These are phyloP conservation scores for Macroramphosus scolopax DNA, from an alignment of 2,797 vertebrate genomes.

Conservation along the genomic window DNA sequence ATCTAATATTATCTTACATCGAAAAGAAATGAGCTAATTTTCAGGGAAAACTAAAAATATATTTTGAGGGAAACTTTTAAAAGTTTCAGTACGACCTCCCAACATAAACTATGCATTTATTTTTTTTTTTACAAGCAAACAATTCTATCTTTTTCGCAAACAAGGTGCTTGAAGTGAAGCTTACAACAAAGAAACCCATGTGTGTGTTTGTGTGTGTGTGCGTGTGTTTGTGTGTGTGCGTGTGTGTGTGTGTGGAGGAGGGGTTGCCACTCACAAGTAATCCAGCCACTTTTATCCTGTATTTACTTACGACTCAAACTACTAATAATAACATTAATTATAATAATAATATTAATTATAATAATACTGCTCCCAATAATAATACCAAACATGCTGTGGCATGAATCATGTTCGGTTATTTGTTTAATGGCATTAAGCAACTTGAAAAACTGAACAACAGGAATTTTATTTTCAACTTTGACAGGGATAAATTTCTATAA, in stretches of 20 bases:
- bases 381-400: no score
- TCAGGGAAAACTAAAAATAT: no score
- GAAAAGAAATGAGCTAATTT: no score
- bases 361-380: no score
- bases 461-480: conserved; percentile 14
- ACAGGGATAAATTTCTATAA: no score
- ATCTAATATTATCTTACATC: background rate
- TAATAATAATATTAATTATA: no score
- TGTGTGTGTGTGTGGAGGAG: conserved; percentile 1
- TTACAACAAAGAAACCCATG: conserved; percentile 7
- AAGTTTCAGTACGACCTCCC: no score
- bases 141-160: background rate
- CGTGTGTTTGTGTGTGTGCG: conserved; percentile 1
- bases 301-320: background rate
- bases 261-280: background rate
- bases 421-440: conserved; percentile 25
- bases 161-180: background rate
- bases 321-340: no score
- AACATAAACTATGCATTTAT: no score
- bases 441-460: conserved; percentile 15
- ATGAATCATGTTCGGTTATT: conserved; percentile 29
- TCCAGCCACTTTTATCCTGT: background rate
- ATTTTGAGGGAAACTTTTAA: no score
- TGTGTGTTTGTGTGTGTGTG: conserved; percentile 1
- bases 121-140: background rate